Percentiles rank a stretch among this genome's conserved stretches.
These are phyloP conservation scores for Theristus sp. DNA, from an alignment of 2,888 invertebrate genomes.

Conservation along the genomic window DNA sequence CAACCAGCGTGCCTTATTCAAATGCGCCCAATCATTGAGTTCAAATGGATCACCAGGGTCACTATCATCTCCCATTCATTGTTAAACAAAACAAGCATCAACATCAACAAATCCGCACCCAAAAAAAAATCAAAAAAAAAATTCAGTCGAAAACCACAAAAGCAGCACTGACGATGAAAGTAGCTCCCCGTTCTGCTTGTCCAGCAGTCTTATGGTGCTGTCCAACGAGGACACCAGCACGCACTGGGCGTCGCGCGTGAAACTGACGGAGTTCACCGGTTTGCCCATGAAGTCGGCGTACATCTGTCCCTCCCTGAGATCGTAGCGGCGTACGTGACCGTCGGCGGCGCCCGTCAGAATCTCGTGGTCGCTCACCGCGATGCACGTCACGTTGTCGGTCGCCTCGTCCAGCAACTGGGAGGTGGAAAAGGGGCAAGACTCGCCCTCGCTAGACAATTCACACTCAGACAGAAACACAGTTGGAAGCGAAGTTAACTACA, in stretches of 20 bases:
- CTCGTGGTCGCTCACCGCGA: slow-evolving; percentile 61
- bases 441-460: no score
- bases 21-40: no score
- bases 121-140: no score
- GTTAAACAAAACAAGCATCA: no score
- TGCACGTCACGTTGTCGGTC: slow-evolving; percentile 54
- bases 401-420: slow-evolving; percentile 55
- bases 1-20: no score
- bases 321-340: slow-evolving; percentile 65
- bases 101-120: no score
- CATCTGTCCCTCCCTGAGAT: slow-evolving; percentile 66
- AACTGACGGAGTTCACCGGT: slow-evolving; percentile 56
- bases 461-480: no score
- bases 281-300: slow-evolving; percentile 46
- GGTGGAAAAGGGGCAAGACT: not conserved
- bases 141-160: no score
- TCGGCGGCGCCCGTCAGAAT: slow-evolving; percentile 77
- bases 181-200: slow-evolving; percentile 62
- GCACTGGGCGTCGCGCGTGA: slow-evolving; percentile 84
- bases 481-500: no score
- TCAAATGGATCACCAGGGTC: no score
- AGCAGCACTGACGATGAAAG: slow-evolving; percentile 48
- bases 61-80: no score
- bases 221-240: slow-evolving; percentile 65
- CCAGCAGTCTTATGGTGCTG: slow-evolving; percentile 60